These are phyloP conservation scores for Serinus canaria DNA, from an alignment of 2,113 vertebrate species.

Conservation along the genomic window DNA sequence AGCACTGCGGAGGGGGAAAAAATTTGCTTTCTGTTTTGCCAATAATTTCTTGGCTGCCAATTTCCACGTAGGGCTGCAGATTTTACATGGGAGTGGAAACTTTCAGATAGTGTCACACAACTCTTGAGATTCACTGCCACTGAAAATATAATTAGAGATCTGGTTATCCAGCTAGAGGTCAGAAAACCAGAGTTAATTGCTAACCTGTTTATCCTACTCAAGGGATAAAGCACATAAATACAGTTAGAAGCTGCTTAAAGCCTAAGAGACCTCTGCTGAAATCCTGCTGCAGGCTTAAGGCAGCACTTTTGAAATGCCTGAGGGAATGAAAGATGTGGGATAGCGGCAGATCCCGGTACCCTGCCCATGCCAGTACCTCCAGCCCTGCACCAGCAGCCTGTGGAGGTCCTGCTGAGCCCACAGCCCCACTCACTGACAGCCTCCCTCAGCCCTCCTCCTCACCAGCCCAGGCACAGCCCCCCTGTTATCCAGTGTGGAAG, in stretches of 20 bases:
- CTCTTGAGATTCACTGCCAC: conserved; percentile 55
- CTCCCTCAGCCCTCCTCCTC: background rate
- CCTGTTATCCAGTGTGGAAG: background rate
- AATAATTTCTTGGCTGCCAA: background rate
- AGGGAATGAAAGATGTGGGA: background rate
- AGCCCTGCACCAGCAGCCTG: background rate
- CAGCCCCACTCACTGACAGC: background rate
- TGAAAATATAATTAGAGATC: conserved; percentile 67
- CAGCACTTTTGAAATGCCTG: background rate
- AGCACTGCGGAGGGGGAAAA: background rate
- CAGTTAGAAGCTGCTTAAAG: conserved; percentile 56
- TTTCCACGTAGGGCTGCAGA: background rate
- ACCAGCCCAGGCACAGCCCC: background rate
- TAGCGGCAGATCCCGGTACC: fast-evolving
- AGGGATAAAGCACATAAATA: conserved; percentile 62
- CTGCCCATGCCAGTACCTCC: fast-evolving
- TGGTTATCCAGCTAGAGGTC: conserved; percentile 67
- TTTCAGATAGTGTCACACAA: conserved; percentile 23
- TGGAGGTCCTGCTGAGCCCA: background rate
- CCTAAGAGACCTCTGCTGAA: conserved; percentile 39
- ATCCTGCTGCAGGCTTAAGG: conserved; percentile 34
- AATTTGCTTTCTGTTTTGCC: background rate
- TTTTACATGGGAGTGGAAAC: background rate
- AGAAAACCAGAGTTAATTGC: conserved; percentile 66
- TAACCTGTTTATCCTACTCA: conserved; percentile 71